These are phyloP conservation scores for Machimus atricapillus DNA, from an alignment of 2,888 invertebrate genomes.

Conservation along the genomic window DNA sequence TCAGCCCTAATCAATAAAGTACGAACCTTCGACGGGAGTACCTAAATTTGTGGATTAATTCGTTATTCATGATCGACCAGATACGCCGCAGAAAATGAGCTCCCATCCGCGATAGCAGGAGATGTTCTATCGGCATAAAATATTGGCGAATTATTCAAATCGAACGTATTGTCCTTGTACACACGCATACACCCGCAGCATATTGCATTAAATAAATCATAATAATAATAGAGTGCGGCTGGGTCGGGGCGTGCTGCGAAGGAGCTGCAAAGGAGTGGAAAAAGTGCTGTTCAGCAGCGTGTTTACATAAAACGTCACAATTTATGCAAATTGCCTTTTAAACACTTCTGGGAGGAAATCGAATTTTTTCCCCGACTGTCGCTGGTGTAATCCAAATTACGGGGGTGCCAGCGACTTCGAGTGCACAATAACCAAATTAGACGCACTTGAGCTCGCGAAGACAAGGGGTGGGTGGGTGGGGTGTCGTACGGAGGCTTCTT, in stretches of 20 bases:
- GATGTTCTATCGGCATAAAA: conserved; percentile 44
- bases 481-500: neutral
- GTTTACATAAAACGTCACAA: conserved; percentile 38
- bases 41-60: conserved; percentile 38
- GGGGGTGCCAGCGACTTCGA: conserved; percentile 42
- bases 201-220: conserved; percentile 47
- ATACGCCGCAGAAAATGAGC: conserved; percentile 33
- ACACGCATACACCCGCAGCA: conserved; percentile 14
- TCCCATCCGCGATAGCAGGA: conserved; percentile 33
- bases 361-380: conserved; percentile 40
- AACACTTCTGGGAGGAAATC: conserved; percentile 46
- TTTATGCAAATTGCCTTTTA: conserved; percentile 48
- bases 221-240: conserved; percentile 42
- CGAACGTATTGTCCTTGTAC: conserved; percentile 43
- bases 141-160: conserved; percentile 48
- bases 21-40: neutral
- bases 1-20: conserved; percentile 15
- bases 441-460: neutral
- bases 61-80: conserved; percentile 39
- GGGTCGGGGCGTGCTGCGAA: conserved; percentile 6
- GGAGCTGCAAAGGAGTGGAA: conserved; percentile 19
- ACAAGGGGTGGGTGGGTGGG: neutral
- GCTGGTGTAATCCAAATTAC: conserved; percentile 43
- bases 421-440: conserved; percentile 45
- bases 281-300: conserved; percentile 33